phyloP scores from a whole-genome alignment of 2,888 invertebrate genomes.

The Ischnura elegans region DNA sequence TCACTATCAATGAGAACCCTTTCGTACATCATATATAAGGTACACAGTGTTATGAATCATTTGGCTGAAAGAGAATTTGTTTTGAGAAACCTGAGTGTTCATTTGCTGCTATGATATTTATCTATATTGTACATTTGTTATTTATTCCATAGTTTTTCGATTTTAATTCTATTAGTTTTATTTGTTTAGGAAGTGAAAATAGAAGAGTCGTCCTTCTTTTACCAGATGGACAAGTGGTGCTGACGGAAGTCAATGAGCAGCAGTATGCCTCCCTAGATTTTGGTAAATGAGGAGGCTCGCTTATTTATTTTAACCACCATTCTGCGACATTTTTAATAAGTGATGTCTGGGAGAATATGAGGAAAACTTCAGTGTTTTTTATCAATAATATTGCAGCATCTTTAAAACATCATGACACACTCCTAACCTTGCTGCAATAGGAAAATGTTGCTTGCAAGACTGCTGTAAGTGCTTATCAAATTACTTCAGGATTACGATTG shows the following conservation, averaged over 20 bases:
- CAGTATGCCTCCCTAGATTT: constrained; percentile 86
- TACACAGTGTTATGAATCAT: not conserved
- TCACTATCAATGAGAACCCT: not conserved
- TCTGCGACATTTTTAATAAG: not conserved
- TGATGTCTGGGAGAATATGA: not conserved
- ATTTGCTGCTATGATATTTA: constrained; percentile 23
- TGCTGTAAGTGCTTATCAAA: not conserved
- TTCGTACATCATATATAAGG: not conserved
- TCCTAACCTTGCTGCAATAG: not conserved
- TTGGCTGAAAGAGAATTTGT: constrained; percentile 10
- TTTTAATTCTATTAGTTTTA: constrained; percentile 67
- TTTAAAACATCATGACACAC: not conserved
- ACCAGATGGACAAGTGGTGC: constrained; percentile 91
- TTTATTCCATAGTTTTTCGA: not conserved
- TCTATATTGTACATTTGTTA: not conserved
- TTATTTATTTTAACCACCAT: not conserved
- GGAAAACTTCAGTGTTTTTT: not conserved
- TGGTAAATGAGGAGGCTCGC: constrained; percentile 78
- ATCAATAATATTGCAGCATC: not conserved
- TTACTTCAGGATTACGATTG: not conserved
- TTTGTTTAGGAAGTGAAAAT: constrained; percentile 84
- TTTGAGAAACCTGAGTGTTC: constrained; percentile 52
- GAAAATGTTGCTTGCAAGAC: not conserved
- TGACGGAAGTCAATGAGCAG: constrained; percentile 92
- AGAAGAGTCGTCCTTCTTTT: constrained; percentile 90